These are phyloP conservation scores for Choristoneura fumiferana DNA, from an alignment of 1,140 invertebrate genomes.

Conservation along the genomic window DNA sequence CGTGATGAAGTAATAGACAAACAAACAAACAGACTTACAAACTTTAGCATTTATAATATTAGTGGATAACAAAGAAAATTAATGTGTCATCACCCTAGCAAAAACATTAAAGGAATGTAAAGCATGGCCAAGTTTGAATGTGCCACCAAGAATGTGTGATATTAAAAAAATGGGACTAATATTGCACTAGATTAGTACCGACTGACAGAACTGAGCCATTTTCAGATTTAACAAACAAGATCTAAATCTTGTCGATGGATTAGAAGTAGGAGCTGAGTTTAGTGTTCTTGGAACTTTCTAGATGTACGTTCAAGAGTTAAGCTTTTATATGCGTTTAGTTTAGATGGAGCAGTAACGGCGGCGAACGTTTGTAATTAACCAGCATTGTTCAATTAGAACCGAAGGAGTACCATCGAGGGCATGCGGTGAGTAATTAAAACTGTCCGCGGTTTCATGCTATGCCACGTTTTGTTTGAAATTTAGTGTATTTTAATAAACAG, in stretches of 20 bases:
- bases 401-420: neutral
- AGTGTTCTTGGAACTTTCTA: conserved; percentile 4
- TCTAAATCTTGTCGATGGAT: neutral
- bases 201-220: too few species aligned
- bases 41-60: too few species aligned
- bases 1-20: too few species aligned
- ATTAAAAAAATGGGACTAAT: too few species aligned
- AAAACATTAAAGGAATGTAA: too few species aligned
- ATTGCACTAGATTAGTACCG: too few species aligned
- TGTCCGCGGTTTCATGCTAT: neutral
- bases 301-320: conserved; percentile 25
- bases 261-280: conserved; percentile 9
- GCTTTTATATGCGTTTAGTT: conserved; percentile 30
- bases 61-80: too few species aligned
- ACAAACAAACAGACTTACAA: too few species aligned
- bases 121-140: too few species aligned
- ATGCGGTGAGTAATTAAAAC: neutral
- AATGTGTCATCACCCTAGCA: too few species aligned
- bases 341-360: conserved; percentile 22
- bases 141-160: too few species aligned
- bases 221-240: neutral
- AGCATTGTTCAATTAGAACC: conserved; percentile 21
- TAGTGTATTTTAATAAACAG: neutral
- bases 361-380: conserved; percentile 22
- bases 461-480: neutral